Evolutionary conservation across 2,113 vertebrate genomes (phyloP), one percentile per base, ranked within the genome.

Genomic region (Balaeniceps rex): DNA sequence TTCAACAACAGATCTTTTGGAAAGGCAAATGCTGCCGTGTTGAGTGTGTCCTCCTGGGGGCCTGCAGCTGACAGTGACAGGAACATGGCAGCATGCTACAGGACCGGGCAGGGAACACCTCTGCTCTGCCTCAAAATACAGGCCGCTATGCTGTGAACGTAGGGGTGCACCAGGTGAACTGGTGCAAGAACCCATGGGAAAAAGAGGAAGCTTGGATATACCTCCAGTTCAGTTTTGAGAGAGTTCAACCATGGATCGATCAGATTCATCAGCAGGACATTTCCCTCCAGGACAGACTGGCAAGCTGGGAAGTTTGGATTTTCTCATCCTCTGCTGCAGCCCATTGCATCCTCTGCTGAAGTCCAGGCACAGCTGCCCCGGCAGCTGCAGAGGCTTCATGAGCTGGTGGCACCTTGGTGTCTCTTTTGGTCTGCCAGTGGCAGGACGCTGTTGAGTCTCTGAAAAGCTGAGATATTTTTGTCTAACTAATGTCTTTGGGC

Each of bases 391-490:
- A 84, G 22, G 5, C 60, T 85, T 79, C 34, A 14, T 26, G 21
- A 12, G 15, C 22, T 80, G 44, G 55, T 87, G 26, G 26, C 24
- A 57, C 6, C 2, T 23, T 78, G 36, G 58, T 64, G 33, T 57
- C 61, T 58, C 26, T 55, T 22, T 19, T 61, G n/a, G 5, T 90
- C 26, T 88, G 18, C 51, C 0, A 0, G 12, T 14, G 33, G 52
- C 71, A 51, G 36, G n/a, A 33, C 19, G 12, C 14, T n/a, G n/a
- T 0, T 5, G 14, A 78, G 11, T 22, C 47, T 88, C 63, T 0
- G 0, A 66, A 83, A 87, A 88, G 34, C 29, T 66, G 77, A 66
- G 51, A 6, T 81, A 63, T 60, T 84, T 94, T 87, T 85, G 36
- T 83, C 52, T 72, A 28, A 61, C n/a, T 75, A 34, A 65, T 4